phyloP scores from a whole-genome alignment of 2,797 vertebrate genomes.

The Dryobates pubescens region DNA sequence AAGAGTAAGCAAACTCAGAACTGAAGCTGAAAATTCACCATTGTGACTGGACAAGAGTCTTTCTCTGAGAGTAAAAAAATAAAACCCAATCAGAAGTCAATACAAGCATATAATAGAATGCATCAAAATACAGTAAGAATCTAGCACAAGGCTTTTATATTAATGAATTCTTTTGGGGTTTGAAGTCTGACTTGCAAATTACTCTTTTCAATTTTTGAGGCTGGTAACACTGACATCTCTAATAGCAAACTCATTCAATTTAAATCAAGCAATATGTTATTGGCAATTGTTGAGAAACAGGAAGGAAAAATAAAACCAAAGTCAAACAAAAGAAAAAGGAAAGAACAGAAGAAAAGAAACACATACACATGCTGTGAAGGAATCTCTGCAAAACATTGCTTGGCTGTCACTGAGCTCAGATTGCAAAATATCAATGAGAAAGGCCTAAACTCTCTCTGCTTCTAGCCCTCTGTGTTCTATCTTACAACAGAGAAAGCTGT shows the following conservation, averaged over 20 bases:
- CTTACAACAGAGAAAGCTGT: slow-evolving; percentile 19
- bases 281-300: background rate
- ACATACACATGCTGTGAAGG: background rate
- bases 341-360: too few species aligned
- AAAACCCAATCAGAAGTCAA: background rate
- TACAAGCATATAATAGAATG: background rate
- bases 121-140: background rate
- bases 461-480: background rate
- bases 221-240: background rate
- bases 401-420: slow-evolving; percentile 2
- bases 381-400: background rate
- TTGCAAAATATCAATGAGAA: background rate
- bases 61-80: background rate
- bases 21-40: background rate
- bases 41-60: background rate
- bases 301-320: background rate
- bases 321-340: background rate
- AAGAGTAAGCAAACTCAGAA: background rate
- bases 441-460: background rate
- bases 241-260: background rate
- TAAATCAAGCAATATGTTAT: background rate
- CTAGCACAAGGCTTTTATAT: background rate
- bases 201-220: background rate
- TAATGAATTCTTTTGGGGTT: background rate
- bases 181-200: background rate